These are phyloP conservation scores for Hypena proboscidalis DNA, from an alignment of 2,888 invertebrate species.

Conservation along the genomic window DNA sequence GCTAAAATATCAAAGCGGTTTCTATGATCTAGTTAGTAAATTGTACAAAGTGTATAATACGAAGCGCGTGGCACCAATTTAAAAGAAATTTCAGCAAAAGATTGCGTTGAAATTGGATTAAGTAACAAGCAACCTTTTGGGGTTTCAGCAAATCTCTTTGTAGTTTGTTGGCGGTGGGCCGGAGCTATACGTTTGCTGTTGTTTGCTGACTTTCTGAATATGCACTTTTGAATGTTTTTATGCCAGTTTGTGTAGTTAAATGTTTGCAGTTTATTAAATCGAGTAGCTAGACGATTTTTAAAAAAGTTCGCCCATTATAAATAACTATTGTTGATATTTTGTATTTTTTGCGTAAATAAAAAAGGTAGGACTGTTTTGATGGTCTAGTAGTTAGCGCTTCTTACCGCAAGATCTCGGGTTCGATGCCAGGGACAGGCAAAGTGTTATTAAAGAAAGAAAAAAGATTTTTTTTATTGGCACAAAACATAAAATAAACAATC, in stretches of 20 bases:
- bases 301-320: no score
- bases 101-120: conserved; percentile 62
- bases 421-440: no score
- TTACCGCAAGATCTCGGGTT: no score
- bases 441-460: no score
- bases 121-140: conserved; percentile 60
- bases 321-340: no score
- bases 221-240: conserved; percentile 8
- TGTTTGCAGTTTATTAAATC: background rate
- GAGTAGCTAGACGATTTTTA: no score
- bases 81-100: conserved; percentile 48
- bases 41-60: conserved; percentile 42
- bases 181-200: conserved; percentile 23
- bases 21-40: conserved; percentile 26
- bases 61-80: conserved; percentile 38
- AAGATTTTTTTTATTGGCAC: no score
- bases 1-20: conserved; percentile 17
- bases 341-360: no score
- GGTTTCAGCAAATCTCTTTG: conserved; percentile 63
- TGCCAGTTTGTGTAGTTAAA: background rate
- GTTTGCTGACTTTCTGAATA: conserved; percentile 14
- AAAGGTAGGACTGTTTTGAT: no score
- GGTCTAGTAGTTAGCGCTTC: no score
- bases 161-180: conserved; percentile 38
- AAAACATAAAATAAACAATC: no score